Conservation (phyloP, 2,888 invertebrate species). For the Pristionchus entomophagus region DNA sequence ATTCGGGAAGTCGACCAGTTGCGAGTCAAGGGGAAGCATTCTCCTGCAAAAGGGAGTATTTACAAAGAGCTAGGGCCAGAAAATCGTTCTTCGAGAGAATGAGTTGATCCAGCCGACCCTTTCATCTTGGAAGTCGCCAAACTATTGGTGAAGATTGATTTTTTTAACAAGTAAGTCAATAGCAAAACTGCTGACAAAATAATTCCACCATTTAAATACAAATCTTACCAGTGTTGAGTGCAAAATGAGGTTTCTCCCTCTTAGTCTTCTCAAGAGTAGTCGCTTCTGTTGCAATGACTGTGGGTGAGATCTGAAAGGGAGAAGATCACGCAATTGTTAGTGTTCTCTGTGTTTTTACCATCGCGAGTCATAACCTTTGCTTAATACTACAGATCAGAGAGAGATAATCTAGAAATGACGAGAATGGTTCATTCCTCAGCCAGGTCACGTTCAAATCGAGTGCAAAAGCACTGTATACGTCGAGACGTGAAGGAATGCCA, state of each 20-base stretch:
- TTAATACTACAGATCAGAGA: neutral
- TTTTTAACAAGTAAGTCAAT: too few relatives aligned
- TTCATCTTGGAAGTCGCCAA: too few relatives aligned
- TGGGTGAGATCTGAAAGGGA: neutral
- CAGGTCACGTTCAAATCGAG: neutral
- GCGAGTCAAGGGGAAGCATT: neutral
- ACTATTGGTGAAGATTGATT: too few relatives aligned
- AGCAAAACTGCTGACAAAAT: too few relatives aligned
- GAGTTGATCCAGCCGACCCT: too few relatives aligned
- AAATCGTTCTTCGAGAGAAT: too few relatives aligned
- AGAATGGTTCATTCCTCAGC: neutral
- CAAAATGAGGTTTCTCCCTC: neutral
- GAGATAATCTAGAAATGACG: neutral
- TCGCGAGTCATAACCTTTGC: too few relatives aligned
- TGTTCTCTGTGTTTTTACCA: too few relatives aligned
- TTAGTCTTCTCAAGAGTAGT: neutral
- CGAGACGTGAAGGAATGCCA: too few relatives aligned
- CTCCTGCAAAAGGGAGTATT: neutral
- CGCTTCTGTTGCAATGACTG: neutral
- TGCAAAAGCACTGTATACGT: neutral
- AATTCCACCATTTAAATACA: too few relatives aligned
- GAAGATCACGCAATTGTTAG: neutral
- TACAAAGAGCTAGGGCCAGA: too few relatives aligned
- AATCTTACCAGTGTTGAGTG: neutral
- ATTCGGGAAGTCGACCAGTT: conserved; percentile 37